Conservation (phyloP, 2,888 invertebrate species). For the Pachycephus smyrnensis region DNA sequence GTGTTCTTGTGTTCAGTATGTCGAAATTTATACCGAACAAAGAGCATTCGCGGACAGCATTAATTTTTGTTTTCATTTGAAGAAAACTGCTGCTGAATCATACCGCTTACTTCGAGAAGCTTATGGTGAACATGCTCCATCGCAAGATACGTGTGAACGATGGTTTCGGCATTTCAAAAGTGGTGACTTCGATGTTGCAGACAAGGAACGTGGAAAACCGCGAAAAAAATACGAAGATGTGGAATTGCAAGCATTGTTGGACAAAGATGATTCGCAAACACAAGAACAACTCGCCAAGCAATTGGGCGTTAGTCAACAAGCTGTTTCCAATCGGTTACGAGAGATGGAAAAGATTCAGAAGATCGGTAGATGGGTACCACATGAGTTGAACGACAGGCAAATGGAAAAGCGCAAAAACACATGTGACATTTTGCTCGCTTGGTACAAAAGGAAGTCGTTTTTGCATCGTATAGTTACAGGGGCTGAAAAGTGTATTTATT, state of each 20-base stretch:
- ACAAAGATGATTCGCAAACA: slow-evolving; percentile 8
- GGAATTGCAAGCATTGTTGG: slow-evolving; percentile 8
- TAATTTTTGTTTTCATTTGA: neutral
- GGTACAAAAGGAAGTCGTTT: no score
- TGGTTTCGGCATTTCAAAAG: neutral
- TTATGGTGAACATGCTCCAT: slow-evolving; percentile 9
- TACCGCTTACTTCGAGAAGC: neutral
- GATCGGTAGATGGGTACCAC: slow-evolving; percentile 6
- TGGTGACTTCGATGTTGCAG: neutral
- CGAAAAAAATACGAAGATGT: slow-evolving; percentile 10
- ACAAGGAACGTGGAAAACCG: slow-evolving; percentile 15
- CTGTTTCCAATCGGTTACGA: neutral
- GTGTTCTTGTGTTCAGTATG: neutral
- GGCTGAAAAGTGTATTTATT: no score
- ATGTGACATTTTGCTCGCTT: no score
- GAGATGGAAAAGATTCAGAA: slow-evolving; percentile 9
- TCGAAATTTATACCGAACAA: neutral
- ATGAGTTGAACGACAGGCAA: no score
- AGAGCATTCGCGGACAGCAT: no score
- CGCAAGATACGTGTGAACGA: slow-evolving; percentile 4
- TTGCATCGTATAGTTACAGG: no score
- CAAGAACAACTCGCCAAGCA: slow-evolving; percentile 7
- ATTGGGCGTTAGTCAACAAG: slow-evolving; percentile 4
- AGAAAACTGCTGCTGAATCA: neutral
- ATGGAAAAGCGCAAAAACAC: no score